Evolutionary conservation across 2,113 vertebrate species (phyloP), one percentile per base, ranked within the genome.

Genomic region (Sialia sialis): DNA sequence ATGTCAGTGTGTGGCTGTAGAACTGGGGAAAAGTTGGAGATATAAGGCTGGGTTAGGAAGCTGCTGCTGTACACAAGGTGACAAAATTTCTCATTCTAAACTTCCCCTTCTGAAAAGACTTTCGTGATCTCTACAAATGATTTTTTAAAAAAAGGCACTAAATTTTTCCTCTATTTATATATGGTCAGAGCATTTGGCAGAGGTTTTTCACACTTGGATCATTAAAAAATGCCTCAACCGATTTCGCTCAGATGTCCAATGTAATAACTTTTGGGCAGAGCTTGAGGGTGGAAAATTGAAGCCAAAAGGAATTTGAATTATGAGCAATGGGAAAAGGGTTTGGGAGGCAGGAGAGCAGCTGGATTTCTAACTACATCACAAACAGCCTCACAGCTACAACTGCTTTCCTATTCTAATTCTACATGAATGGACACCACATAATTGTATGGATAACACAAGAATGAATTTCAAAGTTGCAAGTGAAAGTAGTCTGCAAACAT

Each of bases 231-330:
- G 32, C 58, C 46, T 90, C 81, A 73, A 95, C 34, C 87, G 84
- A 44, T 95, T 93, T 95, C 85, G 56, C 39, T 94, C 81, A 83
- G 55, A 94, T 22, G 0, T 82, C 87, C 84, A 89, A 43, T 4
- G 0, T 54, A 79, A 85, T 77, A 63, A 90, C 43, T 91, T 91
- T 39, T 73, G 46, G 75, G 62, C 63, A 89, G 87, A 87, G 78
- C 74, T 52, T 3, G 13, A 89, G 67, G 62, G 78, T 80, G 89
- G 84, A 94, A 95, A 95, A 83, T 79, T 70, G 81, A 94, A 85
- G 78, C 89, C 87, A 85, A 95, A 86, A 95, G 70, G 95, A 95
- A 94, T 96, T 48, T 91, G 91, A 95, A 83, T 94, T 94, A 93
- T 80, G 84, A 95, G 78, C 74, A 76, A 75, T 29, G 38, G 58